Percentiles rank a stretch among this genome's conserved stretches.
phyloP scores from a whole-genome alignment of 1,140 invertebrate species.

The Drosophila gunungcola region DNA sequence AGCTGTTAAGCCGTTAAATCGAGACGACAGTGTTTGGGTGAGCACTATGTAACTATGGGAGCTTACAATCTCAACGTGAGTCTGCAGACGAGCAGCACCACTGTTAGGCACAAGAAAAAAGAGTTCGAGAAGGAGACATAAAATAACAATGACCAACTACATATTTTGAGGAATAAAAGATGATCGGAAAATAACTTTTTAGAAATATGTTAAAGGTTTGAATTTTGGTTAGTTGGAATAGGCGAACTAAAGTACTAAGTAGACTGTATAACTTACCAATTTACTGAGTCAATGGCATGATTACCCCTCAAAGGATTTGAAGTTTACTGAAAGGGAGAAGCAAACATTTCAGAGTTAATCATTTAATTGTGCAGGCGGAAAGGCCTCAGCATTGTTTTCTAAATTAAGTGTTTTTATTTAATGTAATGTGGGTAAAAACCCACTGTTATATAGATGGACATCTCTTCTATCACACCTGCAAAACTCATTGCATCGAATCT shows the following conservation, averaged over 20 bases:
- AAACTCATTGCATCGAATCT: too few species aligned
- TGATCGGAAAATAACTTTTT: too few species aligned
- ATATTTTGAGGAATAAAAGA: too few species aligned
- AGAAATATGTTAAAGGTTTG: too few species aligned
- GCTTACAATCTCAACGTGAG: not conserved
- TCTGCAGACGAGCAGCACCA: not conserved
- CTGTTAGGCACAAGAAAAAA: not conserved
- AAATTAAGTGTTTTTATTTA: too few species aligned
- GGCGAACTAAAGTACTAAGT: not conserved
- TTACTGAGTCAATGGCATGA: slow-evolving; percentile 27
- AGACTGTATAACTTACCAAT: slow-evolving; percentile 40
- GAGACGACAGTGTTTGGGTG: slow-evolving; percentile 14
- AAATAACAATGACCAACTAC: not conserved
- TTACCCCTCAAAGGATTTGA: slow-evolving; percentile 19
- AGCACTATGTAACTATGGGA: slow-evolving; percentile 3
- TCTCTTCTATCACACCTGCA: too few species aligned
- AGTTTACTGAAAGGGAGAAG: slow-evolving; percentile 6
- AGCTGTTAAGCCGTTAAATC: slow-evolving; percentile 37
- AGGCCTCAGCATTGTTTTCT: too few species aligned
- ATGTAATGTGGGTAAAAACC: too few species aligned
- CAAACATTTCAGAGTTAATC: too few species aligned
- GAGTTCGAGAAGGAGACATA: not conserved
- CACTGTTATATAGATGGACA: too few species aligned
- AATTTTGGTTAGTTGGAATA: too few species aligned
- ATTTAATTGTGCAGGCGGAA: too few species aligned